Evolutionary conservation across 2,888 invertebrate species (phyloP), one percentile per base, ranked within the genome.

Genomic region (Morpho helenor): DNA sequence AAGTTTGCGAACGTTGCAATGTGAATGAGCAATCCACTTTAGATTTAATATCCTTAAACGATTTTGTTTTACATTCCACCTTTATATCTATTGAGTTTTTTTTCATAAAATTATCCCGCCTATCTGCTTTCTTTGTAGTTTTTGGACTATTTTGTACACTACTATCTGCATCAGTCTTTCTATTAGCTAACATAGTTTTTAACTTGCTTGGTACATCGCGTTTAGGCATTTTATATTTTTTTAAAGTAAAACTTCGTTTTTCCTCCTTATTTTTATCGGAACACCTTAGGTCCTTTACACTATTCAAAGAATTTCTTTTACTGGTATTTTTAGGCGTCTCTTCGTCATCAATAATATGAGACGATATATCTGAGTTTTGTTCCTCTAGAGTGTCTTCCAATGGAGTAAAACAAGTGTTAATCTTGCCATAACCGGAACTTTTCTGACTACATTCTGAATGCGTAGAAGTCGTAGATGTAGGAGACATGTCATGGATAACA

Each of bases 1-100:
- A 85, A 58, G 91, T 91, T 72, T 89, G 89, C 52, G 89, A 89
- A 63, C 89, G 77, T 79, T 91, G 88, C 65, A 89, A 75, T 7
- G 88, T 86, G 71, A 87, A 87, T 22, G 91, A 88, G 73, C 93
- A 92, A 66, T 92, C 92, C 62, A 97, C 95, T 84, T 96, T 95
- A 50, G 97, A 96, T 82, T 97, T 98, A 43, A 98, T 95, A 79
- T 98, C 97, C 82, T 96, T 96, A 66, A 94, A 94, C 8, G 94
- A 93, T 75, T 95, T 95, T 45, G 92, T 91, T 71, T 94, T 93
- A 68, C 93, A 93, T 69, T 96, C 95, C 52, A 87, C 92, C 82
- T 94, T 95, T 93, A 96, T 94, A 52, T 97, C 96, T 54, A 95
- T 93, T 7, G 82, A 75, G 66, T 77, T 85, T 70, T 88, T 89